A percentile compares a stretch with the other conserved stretches of the same genome.
Conservation (phyloP, 1,140 invertebrate species). For the Drosophila littoralis region DNA sequence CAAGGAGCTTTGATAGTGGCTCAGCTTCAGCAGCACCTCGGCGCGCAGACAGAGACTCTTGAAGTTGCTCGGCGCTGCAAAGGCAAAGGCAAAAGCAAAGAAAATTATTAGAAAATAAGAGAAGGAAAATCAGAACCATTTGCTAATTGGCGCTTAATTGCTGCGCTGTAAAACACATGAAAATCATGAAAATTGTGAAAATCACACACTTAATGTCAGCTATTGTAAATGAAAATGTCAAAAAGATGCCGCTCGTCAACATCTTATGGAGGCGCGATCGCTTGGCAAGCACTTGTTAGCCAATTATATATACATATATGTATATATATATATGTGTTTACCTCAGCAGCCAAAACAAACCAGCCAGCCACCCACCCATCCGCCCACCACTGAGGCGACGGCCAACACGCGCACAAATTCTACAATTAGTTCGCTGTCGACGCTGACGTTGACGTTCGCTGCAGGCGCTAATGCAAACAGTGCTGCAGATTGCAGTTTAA, state of each 20-base stretch:
- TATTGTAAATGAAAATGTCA: constrained; percentile 60
- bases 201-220: constrained; percentile 55
- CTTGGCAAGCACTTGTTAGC: constrained; percentile 45
- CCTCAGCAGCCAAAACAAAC: neutral
- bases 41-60: constrained; percentile 89
- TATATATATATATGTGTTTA: constrained; percentile 16
- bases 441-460: constrained; percentile 31
- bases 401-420: constrained; percentile 62
- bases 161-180: neutral
- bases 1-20: constrained; percentile 88
- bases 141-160: constrained; percentile 13
- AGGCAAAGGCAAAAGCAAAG: constrained; percentile 45
- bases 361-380: neutral
- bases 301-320: constrained; percentile 38
- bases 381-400: constrained; percentile 21
- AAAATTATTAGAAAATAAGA: neutral
- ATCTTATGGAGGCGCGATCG: constrained; percentile 40
- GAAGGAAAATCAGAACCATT: constrained; percentile 5
- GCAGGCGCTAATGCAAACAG: constrained; percentile 14
- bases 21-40: constrained; percentile 87
- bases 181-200: constrained; percentile 36
- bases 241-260: constrained; percentile 25
- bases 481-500: constrained; percentile 9
- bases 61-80: constrained; percentile 89
- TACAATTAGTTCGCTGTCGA: constrained; percentile 55